Evolutionary conservation across 2,797 vertebrate species (phyloP), one percentile per base, ranked within the genome.

Genomic region (Pterois miles): DNA sequence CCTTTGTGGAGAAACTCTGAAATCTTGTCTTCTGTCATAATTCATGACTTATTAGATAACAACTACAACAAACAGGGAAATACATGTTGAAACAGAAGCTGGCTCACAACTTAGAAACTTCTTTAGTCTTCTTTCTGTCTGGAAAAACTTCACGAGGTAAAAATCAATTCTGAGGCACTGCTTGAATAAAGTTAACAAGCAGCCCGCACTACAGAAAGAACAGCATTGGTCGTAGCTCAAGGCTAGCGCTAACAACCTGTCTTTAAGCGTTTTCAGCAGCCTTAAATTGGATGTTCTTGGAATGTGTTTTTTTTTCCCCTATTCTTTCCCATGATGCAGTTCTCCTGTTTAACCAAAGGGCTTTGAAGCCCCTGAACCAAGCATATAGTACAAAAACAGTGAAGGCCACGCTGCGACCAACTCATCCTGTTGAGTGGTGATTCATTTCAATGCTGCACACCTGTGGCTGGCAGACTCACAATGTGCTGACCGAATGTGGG

Each of bases 371-470:
- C 29, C 3, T 52, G 1, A 43, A 64, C 13, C 38, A 11, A 33
- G n/a, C 2, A 3, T 22, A 29, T 18, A 65, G 23, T 71, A 18
- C 23, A 71, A 31, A 62, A 56, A 20, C 20, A 22, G 56, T 67
- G 65, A 71, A 83, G 78, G 78, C 65, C 52, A 23, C 1, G n/a
- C 25, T 71, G 36, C 43, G 48, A 59, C 64, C 5, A 68, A n/a
- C 33, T 34, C 69, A 71, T 58, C 59, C 74, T n/a, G n/a, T 38
- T 50, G 16, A 31, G 18, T 43, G 65, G 33, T 69, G 53, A 69
- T 74, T 78, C 29, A 75, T 75, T 53, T 80, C 14, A 22, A 8
- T 25, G 62, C 34, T 46, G 66, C 59, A 58, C 74, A 84, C 76
- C 70, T 80, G 85, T 69, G 73, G 64, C 77, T 60, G 13, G 14